phyloP scores from a whole-genome alignment of 2,888 invertebrate genomes.

The Sympetrum striolatum region DNA sequence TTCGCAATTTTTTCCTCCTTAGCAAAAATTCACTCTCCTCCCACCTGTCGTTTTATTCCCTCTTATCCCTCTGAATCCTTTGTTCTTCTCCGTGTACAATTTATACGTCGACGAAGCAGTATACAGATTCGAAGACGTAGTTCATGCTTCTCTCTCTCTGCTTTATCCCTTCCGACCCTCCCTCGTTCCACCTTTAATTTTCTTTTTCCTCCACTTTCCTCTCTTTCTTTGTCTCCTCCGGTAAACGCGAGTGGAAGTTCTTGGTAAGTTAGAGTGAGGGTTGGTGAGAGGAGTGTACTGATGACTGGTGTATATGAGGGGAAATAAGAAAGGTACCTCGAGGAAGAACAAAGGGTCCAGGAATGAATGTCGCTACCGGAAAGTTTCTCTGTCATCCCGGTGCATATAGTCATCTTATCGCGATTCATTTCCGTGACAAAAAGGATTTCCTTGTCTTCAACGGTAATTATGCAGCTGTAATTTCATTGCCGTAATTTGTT shows the following conservation, averaged over 20 bases:
- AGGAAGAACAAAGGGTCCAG: neutral
- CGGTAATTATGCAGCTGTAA: too few relatives aligned
- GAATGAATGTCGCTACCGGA: neutral
- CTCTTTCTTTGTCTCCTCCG: neutral
- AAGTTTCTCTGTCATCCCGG: too few relatives aligned
- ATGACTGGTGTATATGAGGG: neutral
- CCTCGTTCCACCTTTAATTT: neutral
- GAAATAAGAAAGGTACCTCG: neutral
- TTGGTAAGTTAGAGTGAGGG: neutral
- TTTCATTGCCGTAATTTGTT: too few relatives aligned
- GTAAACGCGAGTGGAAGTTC: neutral
- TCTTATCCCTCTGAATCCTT: neutral
- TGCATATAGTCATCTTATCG: too few relatives aligned
- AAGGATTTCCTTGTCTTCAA: too few relatives aligned
- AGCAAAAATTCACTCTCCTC: conserved; percentile 10
- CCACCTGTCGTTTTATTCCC: neutral
- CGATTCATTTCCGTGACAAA: too few relatives aligned
- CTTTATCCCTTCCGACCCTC: neutral
- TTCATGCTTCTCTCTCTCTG: conserved; percentile 24
- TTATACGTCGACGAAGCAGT: conserved; percentile 31
- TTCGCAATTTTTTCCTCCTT: neutral
- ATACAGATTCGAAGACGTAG: conserved; percentile 33
- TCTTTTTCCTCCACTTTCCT: neutral
- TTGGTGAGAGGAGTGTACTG: neutral
- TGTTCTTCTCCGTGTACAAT: conserved; percentile 37